These are phyloP conservation scores for Flexamia atlantica DNA, from an alignment of 2,888 invertebrate genomes.

Conservation along the genomic window DNA sequence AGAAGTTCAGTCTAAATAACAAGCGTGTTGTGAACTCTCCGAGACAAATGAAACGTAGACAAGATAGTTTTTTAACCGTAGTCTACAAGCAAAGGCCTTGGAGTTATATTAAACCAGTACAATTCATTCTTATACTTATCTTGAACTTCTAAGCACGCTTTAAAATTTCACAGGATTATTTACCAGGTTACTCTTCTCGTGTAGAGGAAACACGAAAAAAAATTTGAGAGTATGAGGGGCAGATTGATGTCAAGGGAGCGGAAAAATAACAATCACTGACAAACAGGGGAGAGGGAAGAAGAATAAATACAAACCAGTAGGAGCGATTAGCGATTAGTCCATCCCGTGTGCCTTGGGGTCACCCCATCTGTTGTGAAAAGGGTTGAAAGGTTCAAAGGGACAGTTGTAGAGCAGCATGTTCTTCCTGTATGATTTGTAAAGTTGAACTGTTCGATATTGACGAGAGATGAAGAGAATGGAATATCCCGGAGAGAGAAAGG, in stretches of 20 bases:
- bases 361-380: neutral
- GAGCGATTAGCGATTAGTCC: neutral
- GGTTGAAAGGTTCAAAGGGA: neutral
- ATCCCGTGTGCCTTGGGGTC: neutral
- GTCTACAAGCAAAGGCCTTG: too few species aligned
- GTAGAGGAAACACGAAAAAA: neutral
- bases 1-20: too few species aligned
- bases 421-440: too few species aligned
- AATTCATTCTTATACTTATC: too few species aligned
- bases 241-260: conserved; percentile 1
- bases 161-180: neutral
- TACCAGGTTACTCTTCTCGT: neutral
- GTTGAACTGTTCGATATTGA: too few species aligned
- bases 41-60: too few species aligned
- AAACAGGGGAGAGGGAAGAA: conserved; percentile 11
- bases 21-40: too few species aligned
- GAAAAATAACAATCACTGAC: conserved; percentile 12
- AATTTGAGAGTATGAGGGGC: neutral
- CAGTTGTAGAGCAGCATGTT: too few species aligned
- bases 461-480: too few species aligned
- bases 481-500: too few species aligned
- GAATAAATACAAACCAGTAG: conserved; percentile 1
- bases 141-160: neutral
- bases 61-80: too few species aligned
- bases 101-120: too few species aligned